Base-by-base conservation (phyloP, 2,888 invertebrate species). In the Dascillus cervinus region DNA sequence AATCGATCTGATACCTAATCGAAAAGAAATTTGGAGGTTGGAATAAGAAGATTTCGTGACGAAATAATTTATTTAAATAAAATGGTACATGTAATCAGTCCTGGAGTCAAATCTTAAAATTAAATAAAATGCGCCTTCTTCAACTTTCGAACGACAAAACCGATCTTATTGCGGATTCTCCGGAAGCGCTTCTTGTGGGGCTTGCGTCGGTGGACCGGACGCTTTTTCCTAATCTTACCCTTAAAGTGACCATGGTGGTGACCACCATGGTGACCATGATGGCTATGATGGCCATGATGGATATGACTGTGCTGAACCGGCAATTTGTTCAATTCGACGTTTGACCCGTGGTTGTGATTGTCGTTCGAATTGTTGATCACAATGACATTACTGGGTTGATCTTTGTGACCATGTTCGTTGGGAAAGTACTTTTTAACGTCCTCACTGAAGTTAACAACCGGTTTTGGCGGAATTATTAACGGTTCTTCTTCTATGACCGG, bases 331-430 rank as follows among this genome's bases (percentile, higher is more conserved):
- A 17, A 17, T 6, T 17, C 17, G 8, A 17, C 3, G 10, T 8
- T 5, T 15, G 14, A 28, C 9, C 22, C 8, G 17, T 17, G 17
- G 2, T 43, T 36, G 13, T 45, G 29, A 34, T 50, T 40, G 24
- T 50, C 43, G 32, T 54, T 54, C 6, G 45, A 46, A 35, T 54
- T 54, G 32, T 53, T 54, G 33, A 54, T 54, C 11, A 52, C 42
- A 32, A 53, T 54, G 9, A 47, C 39, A 34, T 48, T 48, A 3
- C 37, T 26, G 2, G 37, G 37, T 9, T 29, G 26, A 6, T 29
- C 8, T 2, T 37, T 19, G 3, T 26, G 17, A 6, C 8, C 8
- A 17, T 17, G 17, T 6, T 17, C 8, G 8, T 17, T 17, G 8
- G 17, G 17, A 6, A 17, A 17, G 8, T 17, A 17, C 4, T 4